Conservation (phyloP, 2,797 vertebrate species). For the Amazona ochrocephala region DNA sequence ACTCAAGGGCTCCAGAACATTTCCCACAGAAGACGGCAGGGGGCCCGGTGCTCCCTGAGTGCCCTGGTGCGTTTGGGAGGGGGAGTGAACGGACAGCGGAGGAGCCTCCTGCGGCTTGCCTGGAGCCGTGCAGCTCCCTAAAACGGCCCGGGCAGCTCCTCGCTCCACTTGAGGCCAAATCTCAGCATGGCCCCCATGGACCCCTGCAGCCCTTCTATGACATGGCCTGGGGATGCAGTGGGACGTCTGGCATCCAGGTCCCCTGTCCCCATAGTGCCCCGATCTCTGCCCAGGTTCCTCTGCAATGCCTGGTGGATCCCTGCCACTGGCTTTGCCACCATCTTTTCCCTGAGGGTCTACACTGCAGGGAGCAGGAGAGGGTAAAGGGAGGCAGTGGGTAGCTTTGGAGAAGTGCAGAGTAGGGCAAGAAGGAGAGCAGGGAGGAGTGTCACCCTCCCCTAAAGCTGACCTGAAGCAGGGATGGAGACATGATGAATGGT, state of each 20-base stretch:
- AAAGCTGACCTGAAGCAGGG: neutral
- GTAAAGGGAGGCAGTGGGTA: neutral
- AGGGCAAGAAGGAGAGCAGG: neutral
- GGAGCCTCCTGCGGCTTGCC: neutral
- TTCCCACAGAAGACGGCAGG: neutral
- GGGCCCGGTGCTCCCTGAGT: neutral
- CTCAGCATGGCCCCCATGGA: neutral
- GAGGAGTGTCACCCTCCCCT: neutral
- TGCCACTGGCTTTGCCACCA: fast-evolving
- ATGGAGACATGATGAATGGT: fast-evolving
- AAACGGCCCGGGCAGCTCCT: neutral
- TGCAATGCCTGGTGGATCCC: neutral
- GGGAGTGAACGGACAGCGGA: fast-evolving
- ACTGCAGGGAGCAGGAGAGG: neutral
- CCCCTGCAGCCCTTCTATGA: fast-evolving
- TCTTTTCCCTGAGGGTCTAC: neutral
- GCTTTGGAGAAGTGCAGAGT: neutral
- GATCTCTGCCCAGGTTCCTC: neutral
- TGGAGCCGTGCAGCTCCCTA: neutral
- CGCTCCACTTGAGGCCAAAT: neutral
- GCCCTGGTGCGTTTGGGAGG: fast-evolving
- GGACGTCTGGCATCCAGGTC: no score
- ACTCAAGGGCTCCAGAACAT: neutral
- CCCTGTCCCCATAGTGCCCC: fast-evolving
- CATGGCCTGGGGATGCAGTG: neutral